Evolutionary conservation across 2,113 vertebrate genomes (phyloP).

Genomic region (Microtus pennsylvanicus): DNA sequence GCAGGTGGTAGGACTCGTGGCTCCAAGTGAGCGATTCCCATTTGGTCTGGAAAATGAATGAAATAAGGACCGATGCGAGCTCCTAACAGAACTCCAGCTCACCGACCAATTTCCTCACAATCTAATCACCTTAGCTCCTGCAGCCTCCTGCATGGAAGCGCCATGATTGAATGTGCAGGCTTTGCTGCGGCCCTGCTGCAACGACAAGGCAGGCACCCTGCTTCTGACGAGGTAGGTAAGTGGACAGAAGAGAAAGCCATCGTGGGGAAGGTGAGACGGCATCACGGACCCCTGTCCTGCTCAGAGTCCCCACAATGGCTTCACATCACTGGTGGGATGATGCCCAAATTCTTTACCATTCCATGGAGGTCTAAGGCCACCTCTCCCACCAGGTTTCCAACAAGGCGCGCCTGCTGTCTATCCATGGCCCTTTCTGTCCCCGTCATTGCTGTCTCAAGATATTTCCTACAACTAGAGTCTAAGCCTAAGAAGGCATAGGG

Average conservation of each 20-base stretch:
- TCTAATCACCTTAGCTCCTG: not conserved
- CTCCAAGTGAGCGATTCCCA: not conserved
- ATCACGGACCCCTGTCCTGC: not conserved
- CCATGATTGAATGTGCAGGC: not conserved
- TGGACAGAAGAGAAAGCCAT: not conserved
- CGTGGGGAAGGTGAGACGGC: not conserved
- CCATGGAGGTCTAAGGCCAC: not conserved
- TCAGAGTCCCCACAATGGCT: not conserved
- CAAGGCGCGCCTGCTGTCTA: not conserved
- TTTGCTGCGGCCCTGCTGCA: rapidly evolving
- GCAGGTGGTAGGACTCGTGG: rapidly evolving
- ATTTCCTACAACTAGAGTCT: not conserved
- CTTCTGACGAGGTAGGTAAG: not conserved
- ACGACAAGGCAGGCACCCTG: not conserved
- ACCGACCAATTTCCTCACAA: not conserved
- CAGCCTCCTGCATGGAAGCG: not conserved
- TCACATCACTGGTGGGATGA: not conserved
- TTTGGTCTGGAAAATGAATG: not conserved
- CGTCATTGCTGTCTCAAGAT: not conserved
- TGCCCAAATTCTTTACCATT: not conserved
- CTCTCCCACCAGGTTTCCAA: not conserved
- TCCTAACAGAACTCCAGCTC: not conserved
- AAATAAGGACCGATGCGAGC: not conserved
- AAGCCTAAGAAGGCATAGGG: not conserved
- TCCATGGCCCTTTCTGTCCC: not conserved